A percentile compares a stretch with the other conserved stretches of the same genome.
These are phyloP conservation scores for Tamandua tetradactyla DNA, from an alignment of 2,797 vertebrate genomes.

Conservation along the genomic window DNA sequence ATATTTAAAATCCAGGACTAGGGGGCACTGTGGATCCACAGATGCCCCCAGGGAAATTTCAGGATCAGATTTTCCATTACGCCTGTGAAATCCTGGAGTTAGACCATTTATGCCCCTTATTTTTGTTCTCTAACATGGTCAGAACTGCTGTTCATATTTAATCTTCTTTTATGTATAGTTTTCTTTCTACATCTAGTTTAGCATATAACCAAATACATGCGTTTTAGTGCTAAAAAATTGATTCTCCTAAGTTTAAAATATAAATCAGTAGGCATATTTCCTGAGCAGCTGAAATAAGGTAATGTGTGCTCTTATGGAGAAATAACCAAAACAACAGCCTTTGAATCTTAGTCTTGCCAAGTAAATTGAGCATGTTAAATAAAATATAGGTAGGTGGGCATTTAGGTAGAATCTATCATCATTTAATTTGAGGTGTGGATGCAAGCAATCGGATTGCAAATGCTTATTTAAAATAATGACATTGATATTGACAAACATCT, in stretches of 20 bases:
- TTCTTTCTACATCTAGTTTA: background rate
- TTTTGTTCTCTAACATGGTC: background rate
- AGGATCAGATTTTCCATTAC: background rate
- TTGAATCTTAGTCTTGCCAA: constrained; percentile 25
- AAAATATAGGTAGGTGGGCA: background rate
- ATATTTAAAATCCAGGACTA: background rate
- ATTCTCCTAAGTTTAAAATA: background rate
- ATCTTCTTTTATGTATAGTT: background rate
- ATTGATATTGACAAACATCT: background rate
- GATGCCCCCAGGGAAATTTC: background rate
- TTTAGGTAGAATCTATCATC: background rate
- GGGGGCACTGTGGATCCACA: background rate
- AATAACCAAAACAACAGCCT: background rate
- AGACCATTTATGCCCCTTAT: background rate
- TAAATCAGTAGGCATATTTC: background rate
- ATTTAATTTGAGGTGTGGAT: background rate
- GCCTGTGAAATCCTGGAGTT: background rate
- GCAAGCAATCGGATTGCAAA: constrained; percentile 13
- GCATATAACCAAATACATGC: background rate
- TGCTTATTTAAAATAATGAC: background rate
- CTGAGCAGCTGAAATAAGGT: background rate
- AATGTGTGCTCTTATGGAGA: constrained; percentile 16
- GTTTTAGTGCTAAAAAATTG: background rate
- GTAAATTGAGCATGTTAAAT: constrained; percentile 38
- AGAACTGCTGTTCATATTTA: background rate